Base-by-base conservation (phyloP, 2,888 invertebrate genomes). In the Parnassius orleans region DNA sequence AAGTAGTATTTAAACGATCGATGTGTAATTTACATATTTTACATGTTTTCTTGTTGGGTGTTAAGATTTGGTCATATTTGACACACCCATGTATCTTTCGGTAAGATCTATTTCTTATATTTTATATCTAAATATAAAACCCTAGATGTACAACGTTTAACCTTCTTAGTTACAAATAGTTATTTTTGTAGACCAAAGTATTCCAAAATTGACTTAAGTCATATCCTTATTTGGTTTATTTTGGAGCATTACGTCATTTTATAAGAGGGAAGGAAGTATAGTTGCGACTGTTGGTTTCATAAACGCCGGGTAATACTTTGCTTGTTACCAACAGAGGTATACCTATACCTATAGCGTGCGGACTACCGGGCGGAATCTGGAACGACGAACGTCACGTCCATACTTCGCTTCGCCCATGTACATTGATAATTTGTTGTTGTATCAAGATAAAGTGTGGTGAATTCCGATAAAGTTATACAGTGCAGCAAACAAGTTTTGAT, bases 231-330 rank as follows among this genome's bases (percentile, higher is more conserved):
- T 86, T 78, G 82, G 87, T 88, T 88, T 90, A 91, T 90, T 91
- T 90, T 90, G 84, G 89, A 84, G 73, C 84, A 91, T 92, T 91
- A 92, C 92, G 91, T 92, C 91, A 92, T 86, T 84, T 76, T 76
- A 72, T 72, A 73, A 70, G 73, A 67, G 73, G 75, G 78, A 74
- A 73, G 72, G 65, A 67, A 62, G 50, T 57, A 61, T 66, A 43
- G 43, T 43, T 43, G 43, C 3, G 10, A 11, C 43, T 43, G 1
- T 48, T 14, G 47, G 14, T 14, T 9, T 14, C 7, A 7, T 12
- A 47, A 9, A 12, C 47, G 53, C 63, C 63, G 59, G 56, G 19
- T 60, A 66, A 56, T 24, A 24, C 12, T 64, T 58, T 42, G 58
- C 65, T 68, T 62, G 63, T 69, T 65, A 63, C 63, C 66, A 67